Base-by-base conservation (phyloP, 2,888 invertebrate genomes). In the Acleris emargana region DNA sequence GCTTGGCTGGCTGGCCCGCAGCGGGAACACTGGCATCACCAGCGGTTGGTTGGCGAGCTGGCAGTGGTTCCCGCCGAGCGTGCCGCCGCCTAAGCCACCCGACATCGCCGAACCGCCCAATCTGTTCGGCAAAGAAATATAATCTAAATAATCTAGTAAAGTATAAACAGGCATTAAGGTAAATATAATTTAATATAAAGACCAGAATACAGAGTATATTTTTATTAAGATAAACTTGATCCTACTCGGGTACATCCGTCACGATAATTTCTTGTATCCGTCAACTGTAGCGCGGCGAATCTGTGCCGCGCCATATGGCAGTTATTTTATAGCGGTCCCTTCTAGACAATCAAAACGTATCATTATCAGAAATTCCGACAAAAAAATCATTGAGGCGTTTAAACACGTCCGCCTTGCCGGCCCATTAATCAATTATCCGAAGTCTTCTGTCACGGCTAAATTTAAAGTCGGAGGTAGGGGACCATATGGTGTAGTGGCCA, bases 1-100 rank as follows among this genome's bases (percentile, higher is more conserved):
- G 86, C 97, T 97, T 80, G 97, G 97, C 87, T 97, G 97, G 77
- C 96, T 96, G 83, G 96, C 95, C 70, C 97, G 94, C 77, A 96
- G 94, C 57, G 97, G 97, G 92, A 97, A 97, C 81, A 97, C 97
- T 67, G 97, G 97, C 96, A 97, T 97, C 77, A 97, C 97, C 86
- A 97, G 94, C 62, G 97, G 96, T 84, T 95, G 94, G 83, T 94
- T 95, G 76, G 94, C 94, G 73, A 94, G 94, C 89, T 95, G 95
- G 88, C 95, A 95, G 86, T 95, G 95, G 68, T 94, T 94, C 75
- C 93, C 94, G 72, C 94, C 93, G 64, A 93, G 93, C 67, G 94
- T 94, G 76, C 95, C 94, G 77, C 94, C 94, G 79, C 94, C 94
- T 93, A 95, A 94, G 77, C 94, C 94, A 54, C 88, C 87, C 52